Evolutionary conservation across 2,113 vertebrate genomes (phyloP).

Genomic region (Hippocampus comes): DNA sequence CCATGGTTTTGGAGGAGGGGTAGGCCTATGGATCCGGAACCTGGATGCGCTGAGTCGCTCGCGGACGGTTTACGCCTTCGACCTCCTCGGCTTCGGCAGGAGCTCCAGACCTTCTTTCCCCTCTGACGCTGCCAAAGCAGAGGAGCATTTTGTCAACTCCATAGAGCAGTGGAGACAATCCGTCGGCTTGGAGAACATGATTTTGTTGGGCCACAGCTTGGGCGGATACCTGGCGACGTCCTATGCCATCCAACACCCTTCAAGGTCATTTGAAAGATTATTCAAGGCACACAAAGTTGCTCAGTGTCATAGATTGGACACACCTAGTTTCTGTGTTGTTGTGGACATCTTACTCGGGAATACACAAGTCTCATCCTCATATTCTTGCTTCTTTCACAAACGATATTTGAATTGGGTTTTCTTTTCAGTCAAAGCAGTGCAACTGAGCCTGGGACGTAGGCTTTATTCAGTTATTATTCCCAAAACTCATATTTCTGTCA

Average conservation of each 20-base stretch:
- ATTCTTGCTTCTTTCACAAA: not conserved
- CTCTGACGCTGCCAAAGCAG: constrained; percentile 75
- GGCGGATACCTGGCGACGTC: constrained; percentile 80
- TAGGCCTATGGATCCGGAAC: constrained; percentile 88
- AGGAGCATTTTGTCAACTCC: constrained; percentile 81
- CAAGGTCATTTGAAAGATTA: constrained; percentile 67
- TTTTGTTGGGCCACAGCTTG: constrained; percentile 82
- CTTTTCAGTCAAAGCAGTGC: not conserved
- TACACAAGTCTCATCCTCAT: not conserved
- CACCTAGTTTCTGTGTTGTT: too few species aligned
- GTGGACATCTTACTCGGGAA: not conserved
- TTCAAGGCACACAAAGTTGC: too few species aligned
- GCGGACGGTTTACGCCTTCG: constrained; percentile 77
- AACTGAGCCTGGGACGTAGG: not conserved
- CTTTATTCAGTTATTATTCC: too few species aligned
- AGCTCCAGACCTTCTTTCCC: constrained; percentile 82
- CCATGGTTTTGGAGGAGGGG: constrained; percentile 86
- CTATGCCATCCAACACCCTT: constrained; percentile 79
- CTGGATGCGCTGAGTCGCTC: constrained; percentile 75
- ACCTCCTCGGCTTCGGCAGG: constrained; percentile 86
- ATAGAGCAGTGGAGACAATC: constrained; percentile 82
- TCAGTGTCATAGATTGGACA: too few species aligned
- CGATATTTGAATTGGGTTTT: not conserved
- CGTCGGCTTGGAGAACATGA: constrained; percentile 78
- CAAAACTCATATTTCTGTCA: too few species aligned